Conservation (phyloP, 2,113 vertebrate genomes). For the Lepisosteus oculatus region DNA sequence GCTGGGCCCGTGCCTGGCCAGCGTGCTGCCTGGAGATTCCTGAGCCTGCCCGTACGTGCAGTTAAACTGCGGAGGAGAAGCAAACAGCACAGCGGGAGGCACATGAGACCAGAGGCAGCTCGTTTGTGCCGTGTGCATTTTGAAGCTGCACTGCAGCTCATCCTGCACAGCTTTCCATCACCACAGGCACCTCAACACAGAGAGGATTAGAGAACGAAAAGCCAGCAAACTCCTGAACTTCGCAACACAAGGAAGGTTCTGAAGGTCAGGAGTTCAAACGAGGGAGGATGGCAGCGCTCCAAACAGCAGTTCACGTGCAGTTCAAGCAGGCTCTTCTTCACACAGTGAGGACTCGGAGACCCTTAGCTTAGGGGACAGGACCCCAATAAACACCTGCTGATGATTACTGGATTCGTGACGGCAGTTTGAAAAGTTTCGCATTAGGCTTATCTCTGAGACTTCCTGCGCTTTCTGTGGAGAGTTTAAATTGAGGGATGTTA, state of each 20-base stretch:
- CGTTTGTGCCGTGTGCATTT: background rate
- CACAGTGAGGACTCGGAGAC: slow-evolving; percentile 24
- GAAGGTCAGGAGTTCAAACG: background rate
- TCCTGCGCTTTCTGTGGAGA: background rate
- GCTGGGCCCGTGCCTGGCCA: slow-evolving; percentile 19
- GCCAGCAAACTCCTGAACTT: background rate
- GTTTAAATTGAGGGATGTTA: too few relatives aligned
- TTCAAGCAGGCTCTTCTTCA: slow-evolving; percentile 24
- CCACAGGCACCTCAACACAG: background rate
- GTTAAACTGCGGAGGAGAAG: slow-evolving; percentile 74
- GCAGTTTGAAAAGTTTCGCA: too few relatives aligned
- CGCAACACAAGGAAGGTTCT: too few relatives aligned
- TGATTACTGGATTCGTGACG: too few relatives aligned
- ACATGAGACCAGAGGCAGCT: slow-evolving; percentile 27
- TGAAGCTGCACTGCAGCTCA: slow-evolving; percentile 13
- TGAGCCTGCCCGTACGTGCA: slow-evolving; percentile 70
- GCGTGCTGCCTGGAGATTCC: slow-evolving; percentile 10
- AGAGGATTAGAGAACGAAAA: slow-evolving; percentile 27
- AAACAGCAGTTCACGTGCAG: slow-evolving; percentile 32
- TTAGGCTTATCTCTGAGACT: background rate
- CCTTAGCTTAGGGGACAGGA: slow-evolving; percentile 39
- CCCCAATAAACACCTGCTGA: slow-evolving; percentile 17
- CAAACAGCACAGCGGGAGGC: background rate
- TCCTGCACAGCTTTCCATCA: slow-evolving; percentile 10
- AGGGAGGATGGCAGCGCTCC: slow-evolving; percentile 12